Evolutionary conservation across 1,140 invertebrate genomes (phyloP).

Genomic region (Drosophila pruinosa): DNA sequence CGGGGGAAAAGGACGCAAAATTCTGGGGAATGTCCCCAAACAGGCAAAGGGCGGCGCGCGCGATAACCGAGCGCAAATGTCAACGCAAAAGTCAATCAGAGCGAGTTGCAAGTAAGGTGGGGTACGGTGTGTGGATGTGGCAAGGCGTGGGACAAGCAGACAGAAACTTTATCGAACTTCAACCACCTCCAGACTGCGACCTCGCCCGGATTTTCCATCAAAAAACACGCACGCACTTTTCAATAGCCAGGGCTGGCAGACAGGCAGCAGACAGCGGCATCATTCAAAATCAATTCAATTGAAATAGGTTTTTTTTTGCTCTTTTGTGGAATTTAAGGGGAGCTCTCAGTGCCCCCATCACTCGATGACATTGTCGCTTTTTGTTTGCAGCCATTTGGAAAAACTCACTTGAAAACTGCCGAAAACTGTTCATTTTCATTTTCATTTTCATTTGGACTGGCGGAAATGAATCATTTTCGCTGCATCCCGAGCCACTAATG

Average conservation of each 20-base stretch:
- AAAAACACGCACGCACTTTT: slow-evolving; percentile 64
- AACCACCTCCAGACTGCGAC: neutral
- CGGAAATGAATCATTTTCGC: slow-evolving; percentile 76
- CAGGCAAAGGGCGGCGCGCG: slow-evolving; percentile 36
- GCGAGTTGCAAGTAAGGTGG: slow-evolving; percentile 17
- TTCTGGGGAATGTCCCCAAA: slow-evolving; percentile 26
- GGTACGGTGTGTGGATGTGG: too few relatives aligned
- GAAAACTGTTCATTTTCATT: slow-evolving; percentile 56
- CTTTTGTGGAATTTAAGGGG: slow-evolving; percentile 10
- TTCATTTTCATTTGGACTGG: slow-evolving; percentile 53
- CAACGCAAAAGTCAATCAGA: slow-evolving; percentile 79
- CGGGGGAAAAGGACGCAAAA: slow-evolving; percentile 24
- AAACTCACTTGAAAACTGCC: slow-evolving; percentile 52
- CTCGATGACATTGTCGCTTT: slow-evolving; percentile 28
- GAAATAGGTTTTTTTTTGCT: slow-evolving; percentile 60
- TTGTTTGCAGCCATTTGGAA: slow-evolving; percentile 22
- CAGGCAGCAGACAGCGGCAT: slow-evolving; percentile 59
- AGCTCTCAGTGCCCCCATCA: neutral
- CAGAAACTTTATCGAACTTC: slow-evolving; percentile 36
- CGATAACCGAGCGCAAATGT: slow-evolving; percentile 76
- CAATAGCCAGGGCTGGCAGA: slow-evolving; percentile 61
- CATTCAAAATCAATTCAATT: slow-evolving; percentile 81
- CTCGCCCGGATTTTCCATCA: neutral
- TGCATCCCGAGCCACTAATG: slow-evolving; percentile 67
- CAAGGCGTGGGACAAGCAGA: slow-evolving; percentile 9